phyloP scores from a whole-genome alignment of 2,797 vertebrate genomes.

The Anguilla pacifica region DNA sequence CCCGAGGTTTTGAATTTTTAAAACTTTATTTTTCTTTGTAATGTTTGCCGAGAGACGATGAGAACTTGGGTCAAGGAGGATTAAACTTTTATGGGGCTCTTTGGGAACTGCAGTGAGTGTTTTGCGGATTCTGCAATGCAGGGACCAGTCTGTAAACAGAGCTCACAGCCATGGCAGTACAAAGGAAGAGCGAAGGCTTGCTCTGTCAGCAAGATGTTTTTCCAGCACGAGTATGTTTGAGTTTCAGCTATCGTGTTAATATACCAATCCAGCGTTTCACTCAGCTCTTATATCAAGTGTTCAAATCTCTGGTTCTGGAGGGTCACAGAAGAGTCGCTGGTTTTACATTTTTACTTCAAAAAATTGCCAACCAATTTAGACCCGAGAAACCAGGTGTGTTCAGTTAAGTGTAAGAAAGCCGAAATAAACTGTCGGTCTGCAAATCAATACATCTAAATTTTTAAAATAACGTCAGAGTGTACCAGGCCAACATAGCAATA shows the following conservation, averaged over 20 bases:
- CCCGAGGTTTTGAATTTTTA: constrained; percentile 18
- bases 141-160: neutral
- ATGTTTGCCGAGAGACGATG: neutral
- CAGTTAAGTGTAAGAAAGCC: too few species aligned
- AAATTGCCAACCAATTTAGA: too few species aligned
- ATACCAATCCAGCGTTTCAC: neutral
- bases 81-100: neutral
- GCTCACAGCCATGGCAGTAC: neutral
- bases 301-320: too few species aligned
- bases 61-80: neutral
- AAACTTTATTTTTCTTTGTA: constrained; percentile 14
- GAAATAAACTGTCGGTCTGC: too few species aligned
- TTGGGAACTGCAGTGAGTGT: neutral
- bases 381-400: too few species aligned
- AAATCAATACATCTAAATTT: too few species aligned
- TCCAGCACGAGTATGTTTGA: neutral
- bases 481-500: too few species aligned
- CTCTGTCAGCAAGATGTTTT: neutral
- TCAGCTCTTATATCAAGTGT: neutral
- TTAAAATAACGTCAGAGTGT: too few species aligned
- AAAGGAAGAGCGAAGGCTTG: neutral
- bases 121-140: too few species aligned
- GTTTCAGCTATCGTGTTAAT: neutral
- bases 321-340: neutral
- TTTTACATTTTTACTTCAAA: too few species aligned